Conservation (phyloP, 2,113 vertebrate genomes). For the Bucco capensis region DNA sequence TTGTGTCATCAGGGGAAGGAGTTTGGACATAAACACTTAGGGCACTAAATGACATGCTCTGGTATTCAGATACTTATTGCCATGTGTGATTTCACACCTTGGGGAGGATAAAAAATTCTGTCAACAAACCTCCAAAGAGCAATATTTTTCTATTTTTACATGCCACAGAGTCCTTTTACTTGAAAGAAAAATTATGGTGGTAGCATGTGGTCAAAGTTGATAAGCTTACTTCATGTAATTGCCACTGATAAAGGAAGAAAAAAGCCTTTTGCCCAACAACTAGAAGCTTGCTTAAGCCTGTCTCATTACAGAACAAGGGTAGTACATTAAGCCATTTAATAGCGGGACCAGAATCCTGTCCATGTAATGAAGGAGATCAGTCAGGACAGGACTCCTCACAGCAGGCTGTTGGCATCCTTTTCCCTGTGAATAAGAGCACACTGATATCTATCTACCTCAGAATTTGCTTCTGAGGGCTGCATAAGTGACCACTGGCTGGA, state of each 20-base stretch:
- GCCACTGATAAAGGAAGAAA: not conserved
- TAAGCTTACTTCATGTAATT: not conserved
- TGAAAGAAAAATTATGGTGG: not conserved
- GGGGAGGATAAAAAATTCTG: not conserved
- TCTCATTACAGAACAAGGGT: not conserved
- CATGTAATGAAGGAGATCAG: not conserved
- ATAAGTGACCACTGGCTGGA: not conserved
- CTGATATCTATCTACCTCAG: not conserved
- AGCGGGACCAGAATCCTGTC: not conserved
- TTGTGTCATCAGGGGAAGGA: not conserved
- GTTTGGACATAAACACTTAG: not conserved
- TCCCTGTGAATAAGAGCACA: not conserved
- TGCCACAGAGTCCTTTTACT: not conserved
- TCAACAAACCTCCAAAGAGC: not conserved
- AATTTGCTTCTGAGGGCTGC: not conserved
- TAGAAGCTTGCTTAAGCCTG: not conserved
- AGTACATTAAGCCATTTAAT: not conserved
- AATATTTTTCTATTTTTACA: not conserved
- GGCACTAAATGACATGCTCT: not conserved
- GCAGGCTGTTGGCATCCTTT: not conserved
- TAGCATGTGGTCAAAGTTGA: not conserved
- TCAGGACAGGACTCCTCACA: not conserved
- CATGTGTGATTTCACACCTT: slow-evolving; percentile 33
- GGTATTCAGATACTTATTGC: not conserved
- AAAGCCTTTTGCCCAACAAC: not conserved